A percentile compares a stretch with the other conserved stretches of the same genome.
Evolutionary conservation across 2,797 vertebrate genomes (phyloP).

Genomic region (Spinus pinus): DNA sequence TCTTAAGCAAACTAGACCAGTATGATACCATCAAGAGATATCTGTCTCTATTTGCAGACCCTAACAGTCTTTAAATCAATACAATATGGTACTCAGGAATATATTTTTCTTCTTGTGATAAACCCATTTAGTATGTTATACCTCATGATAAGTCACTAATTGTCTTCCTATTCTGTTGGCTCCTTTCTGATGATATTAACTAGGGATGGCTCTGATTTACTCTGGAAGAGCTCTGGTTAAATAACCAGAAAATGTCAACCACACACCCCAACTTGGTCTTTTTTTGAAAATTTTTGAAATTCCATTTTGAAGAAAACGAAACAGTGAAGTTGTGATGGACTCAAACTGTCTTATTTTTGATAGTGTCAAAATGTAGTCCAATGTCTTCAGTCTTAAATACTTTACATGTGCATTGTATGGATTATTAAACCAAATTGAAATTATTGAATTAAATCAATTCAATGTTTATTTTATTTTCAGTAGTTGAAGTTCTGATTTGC

Average conservation of each 20-base stretch:
- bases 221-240: background rate
- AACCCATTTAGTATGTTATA: background rate
- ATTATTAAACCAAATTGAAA: background rate
- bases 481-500: background rate
- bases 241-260: background rate
- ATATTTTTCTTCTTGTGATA: background rate
- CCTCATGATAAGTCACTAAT: background rate
- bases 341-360: background rate
- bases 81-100: background rate
- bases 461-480: background rate
- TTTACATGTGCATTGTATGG: background rate
- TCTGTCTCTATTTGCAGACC: background rate
- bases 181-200: slow-evolving; percentile 14
- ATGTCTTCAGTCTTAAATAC: background rate
- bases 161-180: background rate
- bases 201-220: background rate
- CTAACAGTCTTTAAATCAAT: background rate
- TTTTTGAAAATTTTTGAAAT: background rate
- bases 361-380: background rate
- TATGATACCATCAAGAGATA: background rate
- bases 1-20: background rate
- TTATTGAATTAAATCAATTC: background rate
- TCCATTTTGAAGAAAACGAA: background rate
- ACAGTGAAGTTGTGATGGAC: background rate
- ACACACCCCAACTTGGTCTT: background rate